Percentiles rank a stretch among this genome's conserved stretches.
Conservation (phyloP, 2,113 vertebrate genomes). For the Microtus pennsylvanicus region DNA sequence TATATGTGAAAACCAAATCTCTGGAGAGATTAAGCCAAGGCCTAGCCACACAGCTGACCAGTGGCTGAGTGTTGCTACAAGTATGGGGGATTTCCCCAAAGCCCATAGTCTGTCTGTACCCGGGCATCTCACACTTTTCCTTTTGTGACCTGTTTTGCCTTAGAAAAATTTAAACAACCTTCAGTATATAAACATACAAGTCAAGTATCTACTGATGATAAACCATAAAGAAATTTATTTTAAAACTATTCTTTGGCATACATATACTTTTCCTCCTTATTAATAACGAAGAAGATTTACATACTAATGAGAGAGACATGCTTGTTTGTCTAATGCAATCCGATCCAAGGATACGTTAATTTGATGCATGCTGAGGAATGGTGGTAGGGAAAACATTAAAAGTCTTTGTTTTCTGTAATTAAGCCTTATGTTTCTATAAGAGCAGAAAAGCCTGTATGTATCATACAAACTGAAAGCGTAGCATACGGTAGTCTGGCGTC, state of each 20-base stretch:
- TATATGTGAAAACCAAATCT: slow-evolving; percentile 9
- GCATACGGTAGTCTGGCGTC: not conserved
- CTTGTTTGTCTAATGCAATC: not conserved
- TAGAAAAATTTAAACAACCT: not conserved
- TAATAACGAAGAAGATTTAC: not conserved
- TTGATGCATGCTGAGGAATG: not conserved
- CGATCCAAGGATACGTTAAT: not conserved
- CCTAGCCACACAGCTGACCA: not conserved
- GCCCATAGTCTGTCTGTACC: not conserved
- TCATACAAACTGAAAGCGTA: not conserved
- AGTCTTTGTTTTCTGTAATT: slow-evolving; percentile 18
- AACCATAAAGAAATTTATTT: not conserved
- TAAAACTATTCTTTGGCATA: not conserved
- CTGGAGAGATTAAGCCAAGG: slow-evolving; percentile 1
- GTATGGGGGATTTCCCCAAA: not conserved
- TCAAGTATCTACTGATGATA: not conserved
- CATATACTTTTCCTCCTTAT: not conserved
- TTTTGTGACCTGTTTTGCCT: not conserved
- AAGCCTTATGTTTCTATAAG: slow-evolving; percentile 1
- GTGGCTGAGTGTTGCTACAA: not conserved
- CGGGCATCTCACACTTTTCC: not conserved
- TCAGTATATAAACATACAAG: not conserved
- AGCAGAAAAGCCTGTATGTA: not conserved
- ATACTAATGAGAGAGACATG: not conserved
- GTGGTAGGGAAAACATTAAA: not conserved